Evolutionary conservation across 2,888 invertebrate genomes (phyloP).

Genomic region (Cataglyphis livida): DNA sequence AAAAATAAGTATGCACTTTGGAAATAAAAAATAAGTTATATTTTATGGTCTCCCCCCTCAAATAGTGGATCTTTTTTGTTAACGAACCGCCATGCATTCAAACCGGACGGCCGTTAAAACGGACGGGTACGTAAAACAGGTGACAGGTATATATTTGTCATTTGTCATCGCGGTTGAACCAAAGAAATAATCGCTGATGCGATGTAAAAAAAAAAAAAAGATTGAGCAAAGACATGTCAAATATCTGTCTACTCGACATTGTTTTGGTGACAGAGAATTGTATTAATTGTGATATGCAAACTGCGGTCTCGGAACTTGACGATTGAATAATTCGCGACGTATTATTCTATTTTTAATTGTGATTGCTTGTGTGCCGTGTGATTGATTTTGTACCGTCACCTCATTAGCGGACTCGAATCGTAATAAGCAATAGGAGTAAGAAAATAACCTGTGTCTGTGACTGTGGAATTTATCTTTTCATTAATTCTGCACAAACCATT

Average conservation of each 20-base stretch:
- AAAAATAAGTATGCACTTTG: background rate
- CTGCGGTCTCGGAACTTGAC: too few relatives aligned
- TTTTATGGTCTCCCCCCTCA: background rate
- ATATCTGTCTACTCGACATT: background rate
- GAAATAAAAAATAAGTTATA: background rate
- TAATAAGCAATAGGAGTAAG: background rate
- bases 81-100: constrained; percentile 28
- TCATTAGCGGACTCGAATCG: background rate
- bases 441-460: background rate
- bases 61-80: background rate
- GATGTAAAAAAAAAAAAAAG: constrained; percentile 2
- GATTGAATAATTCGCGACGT: background rate
- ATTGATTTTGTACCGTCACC: constrained; percentile 5
- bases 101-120: constrained; percentile 24
- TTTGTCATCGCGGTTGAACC: constrained; percentile 58
- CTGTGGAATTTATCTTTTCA: too few relatives aligned
- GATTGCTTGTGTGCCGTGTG: too few relatives aligned
- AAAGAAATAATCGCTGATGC: constrained; percentile 14
- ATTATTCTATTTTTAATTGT: constrained; percentile 32
- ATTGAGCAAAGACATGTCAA: background rate
- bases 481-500: background rate
- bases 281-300: background rate
- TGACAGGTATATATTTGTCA: constrained; percentile 5
- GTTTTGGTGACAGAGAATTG: background rate
- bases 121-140: background rate